These are phyloP conservation scores for Diplazon laetatorius DNA, from an alignment of 2,888 invertebrate species.

Conservation along the genomic window DNA sequence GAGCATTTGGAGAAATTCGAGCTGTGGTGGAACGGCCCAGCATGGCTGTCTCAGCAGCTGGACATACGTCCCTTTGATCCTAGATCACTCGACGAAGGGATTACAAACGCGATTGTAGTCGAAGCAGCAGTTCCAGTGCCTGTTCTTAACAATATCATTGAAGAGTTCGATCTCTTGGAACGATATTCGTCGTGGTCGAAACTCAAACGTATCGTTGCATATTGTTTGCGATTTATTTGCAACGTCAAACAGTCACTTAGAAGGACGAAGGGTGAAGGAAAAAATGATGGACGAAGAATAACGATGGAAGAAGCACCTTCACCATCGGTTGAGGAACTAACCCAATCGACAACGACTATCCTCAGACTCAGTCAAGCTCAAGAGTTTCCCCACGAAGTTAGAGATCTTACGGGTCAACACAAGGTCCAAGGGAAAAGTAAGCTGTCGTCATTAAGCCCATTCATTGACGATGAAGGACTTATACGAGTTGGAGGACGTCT, in stretches of 20 bases:
- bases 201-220: constrained; percentile 18
- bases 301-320: not conserved
- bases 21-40: constrained; percentile 66
- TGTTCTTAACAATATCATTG: not conserved
- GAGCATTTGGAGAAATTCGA: constrained; percentile 6
- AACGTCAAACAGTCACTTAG: constrained; percentile 14
- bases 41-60: constrained; percentile 53
- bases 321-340: not conserved
- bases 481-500: constrained; percentile 4
- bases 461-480: not conserved
- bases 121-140: not conserved
- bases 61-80: constrained; percentile 28
- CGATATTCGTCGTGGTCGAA: constrained; percentile 12
- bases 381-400: not conserved
- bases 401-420: not conserved
- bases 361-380: not conserved
- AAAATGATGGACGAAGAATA: not conserved
- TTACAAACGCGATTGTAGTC: not conserved
- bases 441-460: not conserved
- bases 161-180: constrained; percentile 1
- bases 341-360: not conserved
- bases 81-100: not conserved
- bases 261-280: not conserved
- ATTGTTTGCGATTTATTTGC: constrained; percentile 30
- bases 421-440: not conserved